Evolutionary conservation across 1,140 invertebrate species (phyloP).

Genomic region (Cylas formicarius): DNA sequence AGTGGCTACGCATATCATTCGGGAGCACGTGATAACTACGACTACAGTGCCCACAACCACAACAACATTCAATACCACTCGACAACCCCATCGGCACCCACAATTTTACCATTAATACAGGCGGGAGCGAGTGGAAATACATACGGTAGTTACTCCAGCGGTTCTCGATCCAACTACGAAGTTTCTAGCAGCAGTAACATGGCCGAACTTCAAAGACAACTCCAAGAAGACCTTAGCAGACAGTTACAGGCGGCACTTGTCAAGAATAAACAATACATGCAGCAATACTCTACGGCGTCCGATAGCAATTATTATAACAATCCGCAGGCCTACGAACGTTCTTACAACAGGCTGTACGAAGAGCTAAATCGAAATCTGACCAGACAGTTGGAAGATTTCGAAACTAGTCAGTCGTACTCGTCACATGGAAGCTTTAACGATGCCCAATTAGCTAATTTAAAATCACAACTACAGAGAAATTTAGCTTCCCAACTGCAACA

Average conservation of each 20-base stretch:
- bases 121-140: constrained; percentile 10
- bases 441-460: constrained; percentile 23
- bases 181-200: constrained; percentile 11
- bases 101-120: constrained; percentile 16
- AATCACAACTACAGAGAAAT: constrained; percentile 25
- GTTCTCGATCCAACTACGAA: constrained; percentile 2
- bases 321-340: constrained; percentile 17
- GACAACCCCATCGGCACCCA: constrained; percentile 7
- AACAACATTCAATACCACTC: constrained; percentile 2
- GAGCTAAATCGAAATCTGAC: constrained; percentile 34
- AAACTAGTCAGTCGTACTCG: constrained; percentile 15
- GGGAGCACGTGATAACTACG: too few species aligned
- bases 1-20: too few species aligned
- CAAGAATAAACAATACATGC: constrained; percentile 14
- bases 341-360: constrained; percentile 26
- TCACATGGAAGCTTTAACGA: constrained; percentile 17
- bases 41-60: too few species aligned
- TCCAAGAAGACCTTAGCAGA: constrained; percentile 29
- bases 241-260: constrained; percentile 29
- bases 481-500: constrained; percentile 30
- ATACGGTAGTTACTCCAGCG: too few species aligned
- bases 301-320: too few species aligned
- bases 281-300: constrained; percentile 8
- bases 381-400: constrained; percentile 24
- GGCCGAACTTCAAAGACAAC: constrained; percentile 22